Percentiles rank a stretch among this genome's conserved stretches.
Conservation (phyloP, 2,113 vertebrate genomes). For the Chrysochloris asiatica region DNA sequence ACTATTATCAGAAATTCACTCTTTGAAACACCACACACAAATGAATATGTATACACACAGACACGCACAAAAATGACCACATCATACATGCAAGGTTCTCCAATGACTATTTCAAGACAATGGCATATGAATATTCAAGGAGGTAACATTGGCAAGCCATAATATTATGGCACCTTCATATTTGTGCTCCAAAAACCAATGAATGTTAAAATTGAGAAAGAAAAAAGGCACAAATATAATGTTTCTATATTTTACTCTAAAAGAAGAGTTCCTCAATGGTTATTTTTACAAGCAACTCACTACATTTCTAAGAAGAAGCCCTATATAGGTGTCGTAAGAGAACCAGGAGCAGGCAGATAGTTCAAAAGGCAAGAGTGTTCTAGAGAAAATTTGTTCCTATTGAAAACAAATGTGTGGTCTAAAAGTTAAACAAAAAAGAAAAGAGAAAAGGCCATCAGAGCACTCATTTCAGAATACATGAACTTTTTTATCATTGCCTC, state of each 20-base stretch:
- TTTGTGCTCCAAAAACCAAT: slow-evolving; percentile 79
- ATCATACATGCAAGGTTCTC: slow-evolving; percentile 84
- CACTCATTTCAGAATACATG: slow-evolving; percentile 80
- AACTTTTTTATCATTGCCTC: slow-evolving; percentile 79
- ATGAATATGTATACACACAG: slow-evolving; percentile 50
- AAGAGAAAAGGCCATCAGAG: slow-evolving; percentile 69
- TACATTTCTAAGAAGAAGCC: slow-evolving; percentile 63
- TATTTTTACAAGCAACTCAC: slow-evolving; percentile 57
- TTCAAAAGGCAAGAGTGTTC: slow-evolving; percentile 49
- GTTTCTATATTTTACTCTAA: slow-evolving; percentile 70
- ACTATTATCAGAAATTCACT: slow-evolving; percentile 83
- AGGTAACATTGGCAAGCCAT: slow-evolving; percentile 86
- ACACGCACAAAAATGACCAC: slow-evolving; percentile 64
- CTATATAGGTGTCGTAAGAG: slow-evolving; percentile 57
- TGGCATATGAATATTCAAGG: slow-evolving; percentile 79
- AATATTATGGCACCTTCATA: slow-evolving; percentile 85
- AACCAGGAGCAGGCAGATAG: slow-evolving; percentile 78
- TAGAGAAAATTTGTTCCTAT: slow-evolving; percentile 63
- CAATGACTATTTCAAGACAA: slow-evolving; percentile 78
- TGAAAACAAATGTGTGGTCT: slow-evolving; percentile 75
- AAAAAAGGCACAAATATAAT: slow-evolving; percentile 81
- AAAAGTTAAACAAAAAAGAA: slow-evolving; percentile 65
- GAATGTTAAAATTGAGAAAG: slow-evolving; percentile 67
- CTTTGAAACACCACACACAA: slow-evolving; percentile 78
- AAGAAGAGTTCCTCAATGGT: slow-evolving; percentile 54